Base-by-base conservation (phyloP, 2,113 vertebrate genomes). In the Oreochromis aureus region DNA sequence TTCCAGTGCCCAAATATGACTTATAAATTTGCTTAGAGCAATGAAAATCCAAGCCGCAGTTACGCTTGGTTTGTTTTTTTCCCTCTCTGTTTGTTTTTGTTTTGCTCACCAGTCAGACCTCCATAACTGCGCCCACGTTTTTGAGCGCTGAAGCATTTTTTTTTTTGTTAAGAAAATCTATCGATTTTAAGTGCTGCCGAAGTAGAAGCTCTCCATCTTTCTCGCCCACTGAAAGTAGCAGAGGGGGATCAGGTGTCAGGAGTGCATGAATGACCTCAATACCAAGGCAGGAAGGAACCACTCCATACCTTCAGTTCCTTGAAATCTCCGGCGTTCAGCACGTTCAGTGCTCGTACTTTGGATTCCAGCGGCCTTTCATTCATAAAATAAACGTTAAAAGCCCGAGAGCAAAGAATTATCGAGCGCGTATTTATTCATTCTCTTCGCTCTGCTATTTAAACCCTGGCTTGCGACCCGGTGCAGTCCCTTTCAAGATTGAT, bases 401-500 rank as follows among this genome's bases (percentile, higher is more conserved):
- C 10, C 18, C 6, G 80, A 18, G 32, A 82, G 69, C 32, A 58
- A 39, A 54, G 55, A 36, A 22, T 69, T 69, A 61, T 87, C 16
- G n/a, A 71, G 78, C 39, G 34, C 58, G 12, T 39, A 32, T 55
- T 39, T 22, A 44, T 66, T 46, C 24, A 46, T 44, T 55, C 7
- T 5, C 34, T 83, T 78, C n/a, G 19, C 54, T 44, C 55, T 76
- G 53, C 27, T 6, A 12, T 34, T 30, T 16, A 22, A 51, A 55
- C 78, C 55, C 36, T 80, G 48, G 82, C 39, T 48, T 58, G 44
- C 16, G 54, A 82, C 83, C 83, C 54, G 10, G 32, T 15, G 34
- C 55, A 46, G 71, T 87, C 61, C 32, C 79, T 46, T 71, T 90
- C 69, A 87, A 91, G 88, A 94, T 89, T 90, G 86, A 94, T 94